Conservation (phyloP, 2,888 invertebrate genomes). For the Ectropis crepuscularia region DNA sequence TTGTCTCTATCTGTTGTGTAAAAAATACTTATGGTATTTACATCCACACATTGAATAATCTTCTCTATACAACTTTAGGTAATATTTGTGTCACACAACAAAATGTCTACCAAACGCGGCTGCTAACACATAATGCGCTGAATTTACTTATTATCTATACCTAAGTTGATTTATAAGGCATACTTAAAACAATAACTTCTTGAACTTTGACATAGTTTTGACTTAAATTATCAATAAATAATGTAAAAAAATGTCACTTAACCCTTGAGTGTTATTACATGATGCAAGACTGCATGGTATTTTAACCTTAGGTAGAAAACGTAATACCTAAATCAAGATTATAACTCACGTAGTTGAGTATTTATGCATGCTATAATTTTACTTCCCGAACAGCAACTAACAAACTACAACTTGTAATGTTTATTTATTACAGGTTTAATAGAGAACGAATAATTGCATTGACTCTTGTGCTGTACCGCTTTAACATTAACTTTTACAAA, state of each 20-base stretch:
- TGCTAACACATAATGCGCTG: too few relatives aligned
- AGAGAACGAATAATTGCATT: slow-evolving; percentile 57
- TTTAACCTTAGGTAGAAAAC: slow-evolving; percentile 4
- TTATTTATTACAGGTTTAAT: slow-evolving; percentile 57
- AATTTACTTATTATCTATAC: too few relatives aligned
- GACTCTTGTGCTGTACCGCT: slow-evolving; percentile 51
- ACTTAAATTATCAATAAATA: background rate
- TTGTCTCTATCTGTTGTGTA: too few relatives aligned
- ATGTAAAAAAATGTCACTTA: background rate
- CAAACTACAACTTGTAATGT: slow-evolving; percentile 46
- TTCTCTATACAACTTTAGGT: too few relatives aligned
- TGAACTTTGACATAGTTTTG: too few relatives aligned
- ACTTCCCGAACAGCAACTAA: slow-evolving; percentile 59
- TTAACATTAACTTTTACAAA: slow-evolving; percentile 33
- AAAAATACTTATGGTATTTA: too few relatives aligned
- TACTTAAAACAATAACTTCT: too few relatives aligned
- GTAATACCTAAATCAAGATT: slow-evolving; percentile 33
- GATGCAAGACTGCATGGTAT: background rate
- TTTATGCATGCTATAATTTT: slow-evolving; percentile 56
- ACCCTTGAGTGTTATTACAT: background rate
- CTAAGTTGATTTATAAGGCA: too few relatives aligned
- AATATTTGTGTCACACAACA: too few relatives aligned
- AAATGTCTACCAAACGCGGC: too few relatives aligned
- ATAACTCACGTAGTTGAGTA: slow-evolving; percentile 49
- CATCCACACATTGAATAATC: too few relatives aligned